Percentiles rank a stretch among this genome's conserved stretches.
phyloP scores from a whole-genome alignment of 2,113 vertebrate species.

The Romanogobio albipinnatus region DNA sequence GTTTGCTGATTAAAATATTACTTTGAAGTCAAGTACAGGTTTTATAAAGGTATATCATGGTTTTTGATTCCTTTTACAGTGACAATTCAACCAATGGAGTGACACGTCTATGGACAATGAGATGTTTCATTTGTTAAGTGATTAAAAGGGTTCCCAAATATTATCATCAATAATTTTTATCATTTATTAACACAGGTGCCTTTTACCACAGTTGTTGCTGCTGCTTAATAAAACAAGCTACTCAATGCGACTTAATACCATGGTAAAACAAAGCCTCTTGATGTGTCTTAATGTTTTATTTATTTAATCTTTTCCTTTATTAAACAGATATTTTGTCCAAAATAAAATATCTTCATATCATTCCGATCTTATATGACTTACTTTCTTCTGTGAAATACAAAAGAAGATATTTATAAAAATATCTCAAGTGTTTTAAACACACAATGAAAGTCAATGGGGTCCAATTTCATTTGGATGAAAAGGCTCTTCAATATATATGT shows the following conservation, averaged over 20 bases:
- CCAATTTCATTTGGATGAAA: neutral
- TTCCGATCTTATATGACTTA: neutral
- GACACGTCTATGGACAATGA: neutral
- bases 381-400: neutral
- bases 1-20: constrained; percentile 7
- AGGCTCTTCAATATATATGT: neutral
- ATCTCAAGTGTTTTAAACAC: no score
- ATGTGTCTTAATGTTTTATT: neutral
- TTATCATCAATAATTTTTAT: neutral
- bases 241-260: neutral
- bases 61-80: neutral
- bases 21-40: constrained; percentile 20
- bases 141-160: neutral
- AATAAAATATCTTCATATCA: neutral
- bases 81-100: neutral
- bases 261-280: neutral
- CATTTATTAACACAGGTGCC: neutral
- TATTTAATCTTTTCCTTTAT: neutral
- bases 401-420: neutral
- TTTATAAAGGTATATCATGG: constrained; percentile 5
- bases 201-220: neutral
- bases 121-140: neutral
- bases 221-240: neutral
- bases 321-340: no score
- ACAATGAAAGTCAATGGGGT: neutral